Percentiles rank a stretch among this genome's conserved stretches.
These are phyloP conservation scores for Ptychadena robeensis DNA, from an alignment of 2,797 vertebrate genomes.

Conservation along the genomic window DNA sequence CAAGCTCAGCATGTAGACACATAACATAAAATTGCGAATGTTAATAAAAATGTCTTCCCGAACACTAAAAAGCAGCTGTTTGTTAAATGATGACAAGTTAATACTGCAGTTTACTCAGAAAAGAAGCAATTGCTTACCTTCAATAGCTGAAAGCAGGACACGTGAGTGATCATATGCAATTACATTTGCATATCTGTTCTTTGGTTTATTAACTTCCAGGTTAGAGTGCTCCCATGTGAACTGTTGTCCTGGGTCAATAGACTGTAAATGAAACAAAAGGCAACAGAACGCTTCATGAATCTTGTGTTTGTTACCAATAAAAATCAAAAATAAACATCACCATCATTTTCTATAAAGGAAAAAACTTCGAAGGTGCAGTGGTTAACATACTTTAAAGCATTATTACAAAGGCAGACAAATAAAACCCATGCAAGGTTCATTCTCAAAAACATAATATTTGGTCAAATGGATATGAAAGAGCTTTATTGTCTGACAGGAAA, in stretches of 20 bases:
- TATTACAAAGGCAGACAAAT: neutral
- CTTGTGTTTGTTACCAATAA: conserved; percentile 4
- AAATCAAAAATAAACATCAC: neutral
- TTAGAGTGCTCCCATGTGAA: conserved; percentile 99
- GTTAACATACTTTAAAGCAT: neutral
- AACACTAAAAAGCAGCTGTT: conserved; percentile 16
- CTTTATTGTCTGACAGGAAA: too few species aligned
- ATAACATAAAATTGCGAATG: neutral
- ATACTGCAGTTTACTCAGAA: neutral
- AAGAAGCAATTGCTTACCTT: conserved; percentile 80
- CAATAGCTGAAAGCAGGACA: conserved; percentile 93
- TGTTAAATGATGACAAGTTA: neutral
- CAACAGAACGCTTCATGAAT: conserved; percentile 14
- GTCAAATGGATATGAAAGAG: neutral
- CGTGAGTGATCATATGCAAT: conserved; percentile 98
- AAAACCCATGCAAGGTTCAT: too few species aligned
- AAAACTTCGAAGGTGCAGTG: neutral
- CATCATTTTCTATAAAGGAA: neutral
- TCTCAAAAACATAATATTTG: neutral
- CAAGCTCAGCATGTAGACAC: neutral
- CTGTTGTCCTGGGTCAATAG: conserved; percentile 96
- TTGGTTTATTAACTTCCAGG: conserved; percentile 99
- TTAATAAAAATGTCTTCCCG: neutral
- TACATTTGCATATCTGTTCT: conserved; percentile 99
- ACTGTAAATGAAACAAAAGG: conserved; percentile 79